Evolutionary conservation across 2,888 invertebrate species (phyloP).

Genomic region (Belgica antarctica): DNA sequence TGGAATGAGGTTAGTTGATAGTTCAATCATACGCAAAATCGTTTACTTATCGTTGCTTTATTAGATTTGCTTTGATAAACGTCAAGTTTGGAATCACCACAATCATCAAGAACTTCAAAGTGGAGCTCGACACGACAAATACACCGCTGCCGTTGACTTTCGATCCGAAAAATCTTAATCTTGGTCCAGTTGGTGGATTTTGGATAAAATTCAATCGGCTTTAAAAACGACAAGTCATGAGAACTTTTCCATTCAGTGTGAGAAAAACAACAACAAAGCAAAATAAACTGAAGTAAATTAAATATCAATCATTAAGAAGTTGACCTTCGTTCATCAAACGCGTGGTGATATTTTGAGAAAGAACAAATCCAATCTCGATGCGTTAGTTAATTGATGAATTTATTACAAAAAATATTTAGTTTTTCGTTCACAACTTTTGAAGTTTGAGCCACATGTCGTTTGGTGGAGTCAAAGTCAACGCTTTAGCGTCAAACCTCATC

Average conservation of each 20-base stretch:
- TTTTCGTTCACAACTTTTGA: background rate
- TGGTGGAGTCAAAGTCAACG: background rate
- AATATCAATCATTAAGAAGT: background rate
- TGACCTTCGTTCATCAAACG: no score
- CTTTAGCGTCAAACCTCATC: constrained; percentile 15
- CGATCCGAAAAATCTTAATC: background rate
- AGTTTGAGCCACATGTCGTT: constrained; percentile 29
- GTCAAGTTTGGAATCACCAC: constrained; percentile 44
- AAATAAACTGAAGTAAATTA: background rate
- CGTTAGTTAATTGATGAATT: background rate
- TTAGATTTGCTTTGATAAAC: constrained; percentile 44
- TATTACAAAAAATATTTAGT: background rate
- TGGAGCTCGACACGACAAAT: constrained; percentile 31
- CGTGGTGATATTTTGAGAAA: no score
- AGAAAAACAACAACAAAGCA: background rate
- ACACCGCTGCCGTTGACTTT: background rate
- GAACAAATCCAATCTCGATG: no score
- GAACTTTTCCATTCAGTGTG: no score
- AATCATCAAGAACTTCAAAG: constrained; percentile 44
- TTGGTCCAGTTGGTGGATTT: constrained; percentile 27
- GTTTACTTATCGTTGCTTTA: background rate
- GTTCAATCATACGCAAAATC: background rate
- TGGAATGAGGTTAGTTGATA: constrained; percentile 17
- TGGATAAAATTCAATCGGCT: background rate
- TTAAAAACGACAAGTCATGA: no score